Evolutionary conservation across 2,888 invertebrate genomes (phyloP).

Genomic region (Calliopum simillimum): DNA sequence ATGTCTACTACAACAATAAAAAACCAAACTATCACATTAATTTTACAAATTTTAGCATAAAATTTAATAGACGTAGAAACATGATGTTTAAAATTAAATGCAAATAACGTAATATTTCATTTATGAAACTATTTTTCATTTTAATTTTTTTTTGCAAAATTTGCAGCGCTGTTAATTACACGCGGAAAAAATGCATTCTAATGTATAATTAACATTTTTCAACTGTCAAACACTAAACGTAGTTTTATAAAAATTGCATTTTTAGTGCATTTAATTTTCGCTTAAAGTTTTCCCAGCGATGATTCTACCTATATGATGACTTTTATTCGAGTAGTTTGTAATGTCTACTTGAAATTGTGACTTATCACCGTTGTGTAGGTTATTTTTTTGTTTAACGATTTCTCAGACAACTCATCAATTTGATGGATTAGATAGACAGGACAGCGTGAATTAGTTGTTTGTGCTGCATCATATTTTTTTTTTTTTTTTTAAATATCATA

Average conservation of each 20-base stretch:
- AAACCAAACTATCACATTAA: no score
- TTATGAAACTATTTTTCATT: no score
- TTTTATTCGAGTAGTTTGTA: neutral
- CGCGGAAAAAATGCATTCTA: neutral
- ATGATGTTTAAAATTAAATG: no score
- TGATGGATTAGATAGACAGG: slow-evolving; percentile 29
- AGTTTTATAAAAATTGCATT: no score
- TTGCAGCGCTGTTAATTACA: neutral
- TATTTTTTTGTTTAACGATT: neutral
- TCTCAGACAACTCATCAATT: slow-evolving; percentile 8
- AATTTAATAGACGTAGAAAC: no score
- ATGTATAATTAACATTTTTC: slow-evolving; percentile 9
- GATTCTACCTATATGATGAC: neutral
- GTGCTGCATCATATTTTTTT: no score
- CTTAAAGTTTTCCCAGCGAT: no score
- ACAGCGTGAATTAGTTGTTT: neutral
- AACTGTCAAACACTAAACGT: neutral
- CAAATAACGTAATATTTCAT: no score
- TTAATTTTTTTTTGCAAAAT: neutral
- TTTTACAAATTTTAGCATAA: no score
- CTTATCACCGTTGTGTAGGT: neutral
- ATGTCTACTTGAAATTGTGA: neutral
- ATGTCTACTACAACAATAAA: no score
- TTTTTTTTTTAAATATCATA: no score
- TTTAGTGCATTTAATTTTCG: no score